Evolutionary conservation across 2,797 vertebrate species (phyloP).

Genomic region (Mormyrus proboscirostris): DNA sequence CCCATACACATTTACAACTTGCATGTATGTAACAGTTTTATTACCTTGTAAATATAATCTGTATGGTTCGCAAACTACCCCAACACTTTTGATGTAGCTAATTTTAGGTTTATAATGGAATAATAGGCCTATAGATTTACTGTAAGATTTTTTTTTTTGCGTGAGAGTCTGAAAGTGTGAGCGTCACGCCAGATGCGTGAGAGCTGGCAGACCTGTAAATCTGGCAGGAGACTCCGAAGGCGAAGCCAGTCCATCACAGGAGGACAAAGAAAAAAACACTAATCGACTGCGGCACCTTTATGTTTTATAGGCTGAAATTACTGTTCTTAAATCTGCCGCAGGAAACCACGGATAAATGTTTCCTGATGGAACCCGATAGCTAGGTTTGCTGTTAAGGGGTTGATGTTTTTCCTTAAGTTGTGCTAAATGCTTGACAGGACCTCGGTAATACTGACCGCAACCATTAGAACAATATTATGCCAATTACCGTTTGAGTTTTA

Average conservation of each 20-base stretch:
- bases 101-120: neutral
- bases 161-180: neutral
- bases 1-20: neutral
- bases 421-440: constrained; percentile 30
- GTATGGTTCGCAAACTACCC: neutral
- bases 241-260: neutral
- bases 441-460: neutral
- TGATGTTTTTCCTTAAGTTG: constrained; percentile 22
- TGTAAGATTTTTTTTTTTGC: too few species aligned
- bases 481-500: constrained; percentile 15
- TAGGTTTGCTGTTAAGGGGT: neutral
- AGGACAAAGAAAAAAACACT: neutral
- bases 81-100: neutral
- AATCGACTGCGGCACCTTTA: neutral
- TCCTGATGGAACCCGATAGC: constrained; percentile 24
- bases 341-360: neutral
- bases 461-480: constrained; percentile 9
- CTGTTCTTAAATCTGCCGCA: neutral
- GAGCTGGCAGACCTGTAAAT: neutral
- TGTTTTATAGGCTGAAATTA: neutral
- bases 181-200: neutral
- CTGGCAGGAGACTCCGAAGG: neutral
- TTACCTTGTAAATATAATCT: neutral
- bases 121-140: neutral
- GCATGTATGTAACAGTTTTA: neutral